Evolutionary conservation across 1,140 invertebrate genomes (phyloP), one percentile per base, ranked within the genome.

Genomic region (Drosophila quadrilineata): DNA sequence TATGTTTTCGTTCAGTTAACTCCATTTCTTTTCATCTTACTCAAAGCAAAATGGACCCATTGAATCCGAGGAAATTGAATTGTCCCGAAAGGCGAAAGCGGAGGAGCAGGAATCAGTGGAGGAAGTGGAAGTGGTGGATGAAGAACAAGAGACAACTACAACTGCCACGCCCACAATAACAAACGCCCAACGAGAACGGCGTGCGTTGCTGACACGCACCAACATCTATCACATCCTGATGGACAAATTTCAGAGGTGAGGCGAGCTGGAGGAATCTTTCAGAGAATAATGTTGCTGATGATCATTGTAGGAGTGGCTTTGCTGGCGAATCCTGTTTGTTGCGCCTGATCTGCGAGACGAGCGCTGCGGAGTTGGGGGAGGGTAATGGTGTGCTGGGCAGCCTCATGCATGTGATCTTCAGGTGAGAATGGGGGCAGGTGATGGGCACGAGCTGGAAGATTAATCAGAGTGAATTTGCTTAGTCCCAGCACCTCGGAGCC

Each of bases 401-500:
- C 14, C 21, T 89, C 5, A 49, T 89, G 10, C 88, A 88, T 28
- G 79, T 89, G 10, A 10, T 89, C 14, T 87, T 89, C 19, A 85
- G 70, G 79, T 84, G 22, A 26, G 52, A 24, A n/a, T 3, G n/a
- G 10, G 3, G 10, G 9, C 10, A 0, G 3, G 17, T 19, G 9
- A 3, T 2, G 0, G 4, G 2, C 1, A 19, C 3, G 38, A 24
- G 1, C 8, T 19, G 6, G 2, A n/a, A 36, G 12, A 14, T 26
- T 26, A n/a, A 0, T 3, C 1, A 0, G 6, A 0, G 14, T 2
- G 24, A 6, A 6, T 3, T 3, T 2, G 0, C 0, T 5, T 21
- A 93, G 92, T 19, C 92, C 92, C 41, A 92, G 91, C 36, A 89
- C 92, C 21, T 93, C 92, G 0, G 89, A 80, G 17, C 90, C 92